Conservation (phyloP, 2,113 vertebrate genomes). For the Heterotis niloticus region DNA sequence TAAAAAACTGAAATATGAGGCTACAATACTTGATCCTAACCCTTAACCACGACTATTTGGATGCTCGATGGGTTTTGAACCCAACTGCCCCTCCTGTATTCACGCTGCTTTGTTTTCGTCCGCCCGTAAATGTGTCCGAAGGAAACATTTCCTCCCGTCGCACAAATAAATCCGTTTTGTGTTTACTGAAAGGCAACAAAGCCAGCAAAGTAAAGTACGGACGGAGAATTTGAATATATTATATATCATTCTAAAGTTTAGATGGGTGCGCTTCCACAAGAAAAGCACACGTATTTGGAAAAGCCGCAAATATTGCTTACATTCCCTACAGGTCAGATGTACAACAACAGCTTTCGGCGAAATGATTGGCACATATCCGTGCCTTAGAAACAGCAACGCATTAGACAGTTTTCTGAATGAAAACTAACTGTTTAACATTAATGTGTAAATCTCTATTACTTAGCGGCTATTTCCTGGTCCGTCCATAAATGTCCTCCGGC, state of each 20-base stretch:
- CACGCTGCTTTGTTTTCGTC: slow-evolving; percentile 35
- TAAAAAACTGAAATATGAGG: too few relatives aligned
- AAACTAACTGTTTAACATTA: background rate
- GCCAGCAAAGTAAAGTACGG: too few relatives aligned
- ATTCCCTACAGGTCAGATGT: background rate
- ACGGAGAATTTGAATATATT: too few relatives aligned
- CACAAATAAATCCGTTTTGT: background rate
- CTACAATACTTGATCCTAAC: too few relatives aligned
- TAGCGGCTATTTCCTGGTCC: slow-evolving; percentile 28
- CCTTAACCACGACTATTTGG: too few relatives aligned
- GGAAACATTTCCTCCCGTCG: background rate
- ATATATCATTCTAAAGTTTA: background rate
- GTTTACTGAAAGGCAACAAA: background rate
- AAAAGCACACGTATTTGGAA: background rate
- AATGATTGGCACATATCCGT: too few relatives aligned
- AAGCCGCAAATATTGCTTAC: background rate
- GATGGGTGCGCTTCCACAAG: background rate
- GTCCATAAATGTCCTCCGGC: slow-evolving; percentile 8
- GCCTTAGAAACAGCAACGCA: too few relatives aligned
- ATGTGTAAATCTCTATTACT: background rate
- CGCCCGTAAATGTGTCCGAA: slow-evolving; percentile 31
- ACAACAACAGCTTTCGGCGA: too few relatives aligned
- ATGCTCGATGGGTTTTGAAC: too few relatives aligned
- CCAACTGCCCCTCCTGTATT: background rate
- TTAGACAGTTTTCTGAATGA: background rate